Percentiles rank a stretch among this genome's conserved stretches.
Evolutionary conservation across 2,797 vertebrate species (phyloP).

Genomic region (Alcedo atthis): DNA sequence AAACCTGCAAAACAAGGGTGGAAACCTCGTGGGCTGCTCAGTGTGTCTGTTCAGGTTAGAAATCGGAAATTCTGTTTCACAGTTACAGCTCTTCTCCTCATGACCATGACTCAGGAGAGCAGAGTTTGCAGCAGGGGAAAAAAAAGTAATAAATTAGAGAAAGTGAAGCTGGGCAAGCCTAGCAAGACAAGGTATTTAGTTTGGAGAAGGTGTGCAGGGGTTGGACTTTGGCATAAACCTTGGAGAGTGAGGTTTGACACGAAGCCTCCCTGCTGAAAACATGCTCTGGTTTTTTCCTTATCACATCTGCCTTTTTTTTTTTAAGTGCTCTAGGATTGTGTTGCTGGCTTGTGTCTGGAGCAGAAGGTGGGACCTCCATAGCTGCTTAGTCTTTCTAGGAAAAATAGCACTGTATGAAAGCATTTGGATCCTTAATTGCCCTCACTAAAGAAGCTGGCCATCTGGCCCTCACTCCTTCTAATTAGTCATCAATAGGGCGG

Average conservation of each 20-base stretch:
- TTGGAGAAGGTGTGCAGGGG: neutral
- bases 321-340: neutral
- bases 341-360: neutral
- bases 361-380: slow-evolving; percentile 12
- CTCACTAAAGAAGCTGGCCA: slow-evolving; percentile 71
- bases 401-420: slow-evolving; percentile 51
- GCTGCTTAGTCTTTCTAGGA: slow-evolving; percentile 74
- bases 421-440: slow-evolving; percentile 66
- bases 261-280: neutral
- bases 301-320: neutral
- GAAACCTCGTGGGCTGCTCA: slow-evolving; percentile 40
- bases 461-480: slow-evolving; percentile 71
- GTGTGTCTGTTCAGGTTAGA: slow-evolving; percentile 44
- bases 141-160: neutral
- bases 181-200: neutral
- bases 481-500: slow-evolving; percentile 71
- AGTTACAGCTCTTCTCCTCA: slow-evolving; percentile 17
- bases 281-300: neutral
- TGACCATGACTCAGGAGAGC: slow-evolving; percentile 55
- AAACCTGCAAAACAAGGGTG: slow-evolving; percentile 72
- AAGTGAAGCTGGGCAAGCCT: neutral
- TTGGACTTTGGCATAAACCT: neutral
- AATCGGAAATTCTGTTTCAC: slow-evolving; percentile 56
- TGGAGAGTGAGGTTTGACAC: neutral
- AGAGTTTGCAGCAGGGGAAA: neutral